Percentiles rank a stretch among this genome's conserved stretches.
These are phyloP conservation scores for Egretta garzetta DNA, from an alignment of 2,113 vertebrate species.

Conservation along the genomic window DNA sequence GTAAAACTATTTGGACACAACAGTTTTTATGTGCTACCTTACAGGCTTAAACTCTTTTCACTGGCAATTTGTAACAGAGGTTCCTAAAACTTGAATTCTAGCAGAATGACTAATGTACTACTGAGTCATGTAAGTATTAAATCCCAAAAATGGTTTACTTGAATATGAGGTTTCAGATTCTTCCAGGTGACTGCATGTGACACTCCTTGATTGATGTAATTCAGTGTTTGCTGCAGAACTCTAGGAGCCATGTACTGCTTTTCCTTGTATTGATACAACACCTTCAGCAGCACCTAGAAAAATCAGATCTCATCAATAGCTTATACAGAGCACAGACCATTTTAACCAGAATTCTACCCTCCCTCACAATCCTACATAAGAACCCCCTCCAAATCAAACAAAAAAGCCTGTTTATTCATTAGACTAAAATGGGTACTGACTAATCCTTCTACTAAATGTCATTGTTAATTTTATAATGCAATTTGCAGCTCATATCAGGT, in stretches of 20 bases:
- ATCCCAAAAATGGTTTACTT: constrained; percentile 77
- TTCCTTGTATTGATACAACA: constrained; percentile 96
- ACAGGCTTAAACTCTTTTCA: background rate
- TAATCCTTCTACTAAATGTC: constrained; percentile 8
- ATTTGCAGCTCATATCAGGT: background rate
- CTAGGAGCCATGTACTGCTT: constrained; percentile 97
- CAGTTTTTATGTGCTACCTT: background rate
- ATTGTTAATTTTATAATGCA: background rate
- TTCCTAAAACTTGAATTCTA: background rate
- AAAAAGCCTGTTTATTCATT: background rate
- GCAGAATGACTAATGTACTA: background rate
- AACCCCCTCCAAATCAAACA: background rate
- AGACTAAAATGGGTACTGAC: background rate
- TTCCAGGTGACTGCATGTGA: constrained; percentile 97
- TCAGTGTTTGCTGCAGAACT: constrained; percentile 96
- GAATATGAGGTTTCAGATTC: constrained; percentile 96
- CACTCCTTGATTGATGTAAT: constrained; percentile 98
- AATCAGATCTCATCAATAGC: background rate
- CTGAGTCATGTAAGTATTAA: background rate
- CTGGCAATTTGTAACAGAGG: background rate
- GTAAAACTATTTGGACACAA: background rate
- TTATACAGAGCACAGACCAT: background rate
- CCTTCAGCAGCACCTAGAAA: constrained; percentile 93
- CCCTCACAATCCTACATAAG: background rate
- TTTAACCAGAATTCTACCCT: background rate